These are phyloP conservation scores for Tyto alba DNA, from an alignment of 2,113 vertebrate genomes.

Conservation along the genomic window DNA sequence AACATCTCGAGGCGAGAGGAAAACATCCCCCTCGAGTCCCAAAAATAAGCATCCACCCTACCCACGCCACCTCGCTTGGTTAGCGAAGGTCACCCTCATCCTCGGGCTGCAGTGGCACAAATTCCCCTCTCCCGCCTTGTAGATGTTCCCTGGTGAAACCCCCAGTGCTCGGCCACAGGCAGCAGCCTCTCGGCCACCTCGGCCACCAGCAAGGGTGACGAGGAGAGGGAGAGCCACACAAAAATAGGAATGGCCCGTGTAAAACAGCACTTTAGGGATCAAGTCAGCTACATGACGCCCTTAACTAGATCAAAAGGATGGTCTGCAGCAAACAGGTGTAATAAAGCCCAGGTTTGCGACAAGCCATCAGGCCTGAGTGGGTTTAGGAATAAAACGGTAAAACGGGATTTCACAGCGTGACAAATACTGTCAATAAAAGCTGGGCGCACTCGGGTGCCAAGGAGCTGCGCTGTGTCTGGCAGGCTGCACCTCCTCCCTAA, in stretches of 20 bases:
- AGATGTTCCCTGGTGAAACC: not conserved
- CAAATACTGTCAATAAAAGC: not conserved
- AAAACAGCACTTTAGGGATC: not conserved
- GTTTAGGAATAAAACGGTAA: not conserved
- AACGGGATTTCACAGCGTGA: not conserved
- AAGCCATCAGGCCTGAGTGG: not conserved
- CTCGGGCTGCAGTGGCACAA: rapidly evolving
- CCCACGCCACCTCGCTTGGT: rapidly evolving
- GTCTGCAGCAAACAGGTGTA: not conserved
- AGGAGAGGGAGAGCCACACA: not conserved
- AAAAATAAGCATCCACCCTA: not conserved
- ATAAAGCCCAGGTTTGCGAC: not conserved
- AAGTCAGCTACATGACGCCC: not conserved
- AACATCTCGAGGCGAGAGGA: not conserved
- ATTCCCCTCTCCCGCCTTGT: rapidly evolving
- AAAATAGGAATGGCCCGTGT: not conserved
- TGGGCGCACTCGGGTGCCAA: not conserved
- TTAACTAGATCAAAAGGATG: not conserved
- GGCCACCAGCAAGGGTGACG: rapidly evolving
- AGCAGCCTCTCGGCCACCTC: not conserved
- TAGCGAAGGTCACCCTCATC: not conserved
- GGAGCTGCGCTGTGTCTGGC: rapidly evolving
- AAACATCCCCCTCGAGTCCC: not conserved
- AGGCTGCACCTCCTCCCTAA: not conserved
- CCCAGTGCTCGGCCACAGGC: rapidly evolving